Evolutionary conservation across 2,797 vertebrate species (phyloP).

Genomic region (Podargus strigoides): DNA sequence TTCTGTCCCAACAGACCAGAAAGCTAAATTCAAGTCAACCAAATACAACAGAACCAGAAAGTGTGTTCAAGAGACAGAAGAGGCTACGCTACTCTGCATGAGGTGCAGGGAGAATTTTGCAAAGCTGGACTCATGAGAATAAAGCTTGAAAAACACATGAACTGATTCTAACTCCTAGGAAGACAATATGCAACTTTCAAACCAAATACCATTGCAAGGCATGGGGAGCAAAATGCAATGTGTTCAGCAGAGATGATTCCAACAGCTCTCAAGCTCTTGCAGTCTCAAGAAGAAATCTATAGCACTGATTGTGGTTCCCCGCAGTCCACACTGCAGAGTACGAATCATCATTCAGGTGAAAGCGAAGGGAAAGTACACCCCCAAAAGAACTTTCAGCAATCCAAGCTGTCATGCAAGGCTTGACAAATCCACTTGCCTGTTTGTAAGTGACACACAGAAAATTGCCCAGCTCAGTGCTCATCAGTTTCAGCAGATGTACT

Average conservation of each 20-base stretch:
- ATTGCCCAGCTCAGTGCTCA: not conserved
- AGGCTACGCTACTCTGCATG: accelerated
- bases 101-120: not conserved
- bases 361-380: not conserved
- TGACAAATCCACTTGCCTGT: not conserved
- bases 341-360: not conserved
- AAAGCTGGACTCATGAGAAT: not conserved
- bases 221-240: not conserved
- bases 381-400: not conserved
- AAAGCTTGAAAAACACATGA: not conserved
- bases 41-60: not conserved
- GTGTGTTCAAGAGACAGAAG: not conserved
- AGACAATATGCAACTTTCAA: not conserved
- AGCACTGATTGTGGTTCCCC: not conserved
- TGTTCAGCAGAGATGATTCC: not conserved
- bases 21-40: not conserved
- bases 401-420: not conserved
- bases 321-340: not conserved
- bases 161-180: not conserved
- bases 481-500: not conserved
- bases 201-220: not conserved
- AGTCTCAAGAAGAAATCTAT: not conserved
- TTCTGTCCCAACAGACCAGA: not conserved
- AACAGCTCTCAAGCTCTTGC: not conserved
- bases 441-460: not conserved